Evolutionary conservation across 2,113 vertebrate genomes (phyloP).

Genomic region (Seriola aureovittata): DNA sequence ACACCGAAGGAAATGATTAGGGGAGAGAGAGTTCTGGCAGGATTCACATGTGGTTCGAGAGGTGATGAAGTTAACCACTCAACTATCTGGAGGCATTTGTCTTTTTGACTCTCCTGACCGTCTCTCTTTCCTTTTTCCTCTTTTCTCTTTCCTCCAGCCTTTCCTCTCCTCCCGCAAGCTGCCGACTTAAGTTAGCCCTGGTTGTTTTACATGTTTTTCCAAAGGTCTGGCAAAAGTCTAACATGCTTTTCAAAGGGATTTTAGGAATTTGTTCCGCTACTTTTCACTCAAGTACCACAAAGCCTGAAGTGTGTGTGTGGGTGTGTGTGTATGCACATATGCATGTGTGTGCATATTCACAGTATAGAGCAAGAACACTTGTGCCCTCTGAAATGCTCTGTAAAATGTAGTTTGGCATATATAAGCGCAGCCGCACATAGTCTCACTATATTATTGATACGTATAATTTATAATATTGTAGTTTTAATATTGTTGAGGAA

Average conservation of each 20-base stretch:
- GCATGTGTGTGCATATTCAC: background rate
- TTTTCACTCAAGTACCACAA: conserved; percentile 51
- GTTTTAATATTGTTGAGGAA: too few relatives aligned
- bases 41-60: conserved; percentile 44
- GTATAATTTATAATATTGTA: background rate
- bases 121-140: conserved; percentile 7
- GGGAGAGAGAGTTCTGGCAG: background rate
- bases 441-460: background rate
- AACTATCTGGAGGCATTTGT: conserved; percentile 28
- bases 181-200: conserved; percentile 33
- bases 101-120: conserved; percentile 16
- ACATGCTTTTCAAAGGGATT: conserved; percentile 62
- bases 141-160: background rate
- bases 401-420: background rate
- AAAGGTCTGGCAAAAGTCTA: conserved; percentile 55
- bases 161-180: conserved; percentile 28
- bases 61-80: conserved; percentile 46
- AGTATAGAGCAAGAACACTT: background rate
- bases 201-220: conserved; percentile 58
- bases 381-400: background rate
- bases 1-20: background rate
- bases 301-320: conserved; percentile 31
- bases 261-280: conserved; percentile 63
- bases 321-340: background rate
- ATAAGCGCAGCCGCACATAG: background rate